Evolutionary conservation across 2,113 vertebrate genomes (phyloP).

Genomic region (Pongo pygmaeus): DNA sequence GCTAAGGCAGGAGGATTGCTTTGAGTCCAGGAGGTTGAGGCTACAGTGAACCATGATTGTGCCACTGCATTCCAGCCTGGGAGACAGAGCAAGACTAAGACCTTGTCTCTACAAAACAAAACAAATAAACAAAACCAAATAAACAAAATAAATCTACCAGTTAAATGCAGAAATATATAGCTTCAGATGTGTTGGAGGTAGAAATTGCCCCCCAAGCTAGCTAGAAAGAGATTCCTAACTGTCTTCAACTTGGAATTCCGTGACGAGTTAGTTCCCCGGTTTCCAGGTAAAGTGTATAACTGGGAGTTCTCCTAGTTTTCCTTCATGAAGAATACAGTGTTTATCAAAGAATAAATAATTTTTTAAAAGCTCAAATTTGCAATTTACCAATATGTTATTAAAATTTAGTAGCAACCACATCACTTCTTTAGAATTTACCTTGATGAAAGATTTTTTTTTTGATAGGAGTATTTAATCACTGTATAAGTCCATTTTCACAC

Average conservation of each 20-base stretch:
- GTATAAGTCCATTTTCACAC: not conserved
- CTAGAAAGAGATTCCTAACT: not conserved
- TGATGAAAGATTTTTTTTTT: not conserved
- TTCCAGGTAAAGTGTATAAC: not conserved
- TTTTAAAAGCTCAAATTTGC: not conserved
- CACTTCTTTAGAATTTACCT: not conserved
- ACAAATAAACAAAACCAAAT: no score
- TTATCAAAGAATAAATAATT: not conserved
- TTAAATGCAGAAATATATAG: not conserved
- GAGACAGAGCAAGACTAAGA: no score
- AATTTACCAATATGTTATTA: not conserved
- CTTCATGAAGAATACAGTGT: not conserved
- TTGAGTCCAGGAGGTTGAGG: no score
- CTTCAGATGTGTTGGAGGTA: not conserved
- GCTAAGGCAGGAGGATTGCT: no score
- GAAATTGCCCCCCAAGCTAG: not conserved
- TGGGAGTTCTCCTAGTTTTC: not conserved
- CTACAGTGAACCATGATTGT: no score
- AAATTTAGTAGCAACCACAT: not conserved
- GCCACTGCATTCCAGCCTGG: no score
- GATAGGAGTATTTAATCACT: not conserved
- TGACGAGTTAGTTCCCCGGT: not conserved
- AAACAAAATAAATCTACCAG: not conserved
- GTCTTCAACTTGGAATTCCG: not conserved
- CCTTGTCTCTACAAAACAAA: no score